phyloP scores from a whole-genome alignment of 2,888 invertebrate genomes.

The Melipona bicolor region DNA sequence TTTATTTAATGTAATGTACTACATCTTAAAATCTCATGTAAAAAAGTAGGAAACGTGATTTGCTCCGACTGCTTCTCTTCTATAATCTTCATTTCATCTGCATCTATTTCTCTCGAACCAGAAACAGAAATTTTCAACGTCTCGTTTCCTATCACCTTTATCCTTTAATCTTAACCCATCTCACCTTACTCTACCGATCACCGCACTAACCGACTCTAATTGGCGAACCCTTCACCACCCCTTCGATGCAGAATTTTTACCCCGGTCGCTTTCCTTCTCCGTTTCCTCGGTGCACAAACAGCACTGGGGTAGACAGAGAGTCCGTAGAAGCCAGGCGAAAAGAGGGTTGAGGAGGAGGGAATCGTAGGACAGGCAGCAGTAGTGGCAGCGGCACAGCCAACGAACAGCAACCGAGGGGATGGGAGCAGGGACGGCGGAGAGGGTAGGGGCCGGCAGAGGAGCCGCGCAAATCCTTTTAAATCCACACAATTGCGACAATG shows the following conservation, averaged over 20 bases:
- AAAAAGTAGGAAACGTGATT: neutral
- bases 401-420: conserved; percentile 46
- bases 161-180: neutral
- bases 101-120: neutral
- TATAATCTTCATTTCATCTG: neutral
- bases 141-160: neutral
- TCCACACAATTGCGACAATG: conserved; percentile 85
- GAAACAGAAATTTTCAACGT: neutral
- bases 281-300: conserved; percentile 15
- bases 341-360: conserved; percentile 50
- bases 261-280: neutral
- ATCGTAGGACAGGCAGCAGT: conserved; percentile 58
- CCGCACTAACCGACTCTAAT: neutral
- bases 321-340: conserved; percentile 28
- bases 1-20: too few species aligned
- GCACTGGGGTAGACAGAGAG: conserved; percentile 15
- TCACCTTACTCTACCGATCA: neutral
- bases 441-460: conserved; percentile 61
- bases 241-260: conserved; percentile 14
- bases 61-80: neutral
- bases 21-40: neutral
- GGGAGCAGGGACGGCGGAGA: conserved; percentile 39
- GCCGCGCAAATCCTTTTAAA: conserved; percentile 84
- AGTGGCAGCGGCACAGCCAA: conserved; percentile 50
- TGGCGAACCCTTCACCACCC: conserved; percentile 5